Evolutionary conservation across 2,797 vertebrate genomes (phyloP).

Genomic region (Enteromius paludinosus): DNA sequence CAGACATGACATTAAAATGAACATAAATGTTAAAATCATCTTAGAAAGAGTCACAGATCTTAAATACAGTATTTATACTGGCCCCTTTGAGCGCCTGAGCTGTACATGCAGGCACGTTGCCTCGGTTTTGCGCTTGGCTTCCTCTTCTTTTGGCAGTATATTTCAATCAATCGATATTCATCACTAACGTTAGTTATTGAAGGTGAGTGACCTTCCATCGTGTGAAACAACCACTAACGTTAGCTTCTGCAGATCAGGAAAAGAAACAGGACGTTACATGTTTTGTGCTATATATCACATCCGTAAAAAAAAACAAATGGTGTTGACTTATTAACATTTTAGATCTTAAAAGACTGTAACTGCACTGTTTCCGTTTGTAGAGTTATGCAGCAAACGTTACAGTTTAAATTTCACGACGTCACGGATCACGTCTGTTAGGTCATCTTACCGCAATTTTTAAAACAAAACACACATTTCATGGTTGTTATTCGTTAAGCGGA

Average conservation of each 20-base stretch:
- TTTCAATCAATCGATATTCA: constrained; percentile 56
- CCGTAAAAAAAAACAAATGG: neutral
- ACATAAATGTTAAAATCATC: neutral
- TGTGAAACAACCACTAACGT: neutral
- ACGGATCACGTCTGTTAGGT: neutral
- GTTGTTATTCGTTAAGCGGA: neutral
- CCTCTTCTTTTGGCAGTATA: constrained; percentile 50
- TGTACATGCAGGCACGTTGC: accelerated
- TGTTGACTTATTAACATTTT: neutral
- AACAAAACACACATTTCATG: neutral
- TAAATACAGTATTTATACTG: neutral
- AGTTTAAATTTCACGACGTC: neutral
- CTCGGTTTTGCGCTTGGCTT: neutral
- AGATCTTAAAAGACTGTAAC: neutral
- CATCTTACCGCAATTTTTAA: neutral
- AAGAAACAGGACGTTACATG: neutral
- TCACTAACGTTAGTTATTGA: constrained; percentile 21
- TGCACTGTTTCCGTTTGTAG: too few species aligned
- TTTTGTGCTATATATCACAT: neutral
- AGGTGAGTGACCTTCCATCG: constrained; percentile 38
- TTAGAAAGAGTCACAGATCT: neutral
- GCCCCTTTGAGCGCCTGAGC: too few species aligned
- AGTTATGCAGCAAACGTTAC: neutral
- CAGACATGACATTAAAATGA: constrained; percentile 10
- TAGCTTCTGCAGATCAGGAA: neutral